Conservation (phyloP, 2,113 vertebrate species). For the Phyllopteryx taeniolatus region DNA sequence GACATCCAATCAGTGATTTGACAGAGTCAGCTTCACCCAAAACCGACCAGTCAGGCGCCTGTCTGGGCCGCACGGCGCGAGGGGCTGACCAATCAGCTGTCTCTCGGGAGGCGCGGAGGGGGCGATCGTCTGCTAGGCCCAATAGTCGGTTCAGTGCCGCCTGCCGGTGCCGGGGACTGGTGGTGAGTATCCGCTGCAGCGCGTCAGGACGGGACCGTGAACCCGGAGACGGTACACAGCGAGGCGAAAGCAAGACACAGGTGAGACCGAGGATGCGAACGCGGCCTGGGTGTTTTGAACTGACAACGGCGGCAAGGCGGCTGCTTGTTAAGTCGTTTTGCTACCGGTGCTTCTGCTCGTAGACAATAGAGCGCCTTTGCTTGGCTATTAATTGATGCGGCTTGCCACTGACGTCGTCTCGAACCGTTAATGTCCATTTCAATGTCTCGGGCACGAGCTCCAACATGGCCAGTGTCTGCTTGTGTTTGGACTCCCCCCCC, state of each 20-base stretch:
- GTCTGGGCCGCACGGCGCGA: conserved; percentile 16
- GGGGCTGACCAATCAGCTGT: conserved; percentile 63
- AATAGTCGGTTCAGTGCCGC: conserved; percentile 78
- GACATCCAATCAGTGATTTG: conserved; percentile 36
- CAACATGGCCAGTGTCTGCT: not conserved
- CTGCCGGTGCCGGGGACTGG: conserved; percentile 82
- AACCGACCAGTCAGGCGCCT: conserved; percentile 25
- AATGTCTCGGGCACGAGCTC: conserved; percentile 17
- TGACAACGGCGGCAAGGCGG: conserved; percentile 28
- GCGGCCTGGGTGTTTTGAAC: conserved; percentile 64
- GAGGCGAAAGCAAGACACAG: conserved; percentile 74
- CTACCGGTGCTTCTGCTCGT: conserved; percentile 36
- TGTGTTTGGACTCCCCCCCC: not conserved
- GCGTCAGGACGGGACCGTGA: conserved; percentile 78
- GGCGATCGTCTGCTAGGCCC: conserved; percentile 72
- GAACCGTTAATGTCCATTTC: conserved; percentile 41
- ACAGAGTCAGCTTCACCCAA: conserved; percentile 21
- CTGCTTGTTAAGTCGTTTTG: conserved; percentile 21
- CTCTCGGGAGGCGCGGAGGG: conserved; percentile 64
- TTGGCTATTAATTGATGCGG: conserved; percentile 55
- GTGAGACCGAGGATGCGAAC: conserved; percentile 76
- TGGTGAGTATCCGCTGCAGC: conserved; percentile 74
- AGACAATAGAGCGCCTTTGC: conserved; percentile 71
- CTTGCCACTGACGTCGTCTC: conserved; percentile 63
- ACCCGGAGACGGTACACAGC: conserved; percentile 76